phyloP scores from a whole-genome alignment of 2,113 vertebrate species.

The Axis porcinus region DNA sequence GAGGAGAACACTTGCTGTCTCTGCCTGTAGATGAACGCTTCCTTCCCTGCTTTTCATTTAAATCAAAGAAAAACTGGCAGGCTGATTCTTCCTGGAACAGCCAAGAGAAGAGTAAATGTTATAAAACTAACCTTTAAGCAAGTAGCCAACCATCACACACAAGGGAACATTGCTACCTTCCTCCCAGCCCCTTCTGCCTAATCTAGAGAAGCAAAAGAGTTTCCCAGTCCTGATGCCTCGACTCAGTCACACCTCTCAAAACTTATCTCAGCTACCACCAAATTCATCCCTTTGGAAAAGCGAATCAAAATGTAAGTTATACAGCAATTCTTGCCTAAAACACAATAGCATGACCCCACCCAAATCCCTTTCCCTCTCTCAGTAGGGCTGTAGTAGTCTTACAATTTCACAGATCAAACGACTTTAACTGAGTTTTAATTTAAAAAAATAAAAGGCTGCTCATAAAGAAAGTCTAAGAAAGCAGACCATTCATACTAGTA shows the following conservation, averaged over 20 bases:
- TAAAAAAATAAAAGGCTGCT: neutral
- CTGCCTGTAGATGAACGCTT: conserved; percentile 86
- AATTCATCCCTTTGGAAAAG: conserved; percentile 30
- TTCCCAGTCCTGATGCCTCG: neutral
- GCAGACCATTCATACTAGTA: neutral
- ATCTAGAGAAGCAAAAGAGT: neutral
- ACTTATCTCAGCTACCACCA: neutral
- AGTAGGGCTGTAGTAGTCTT: neutral
- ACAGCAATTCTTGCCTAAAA: conserved; percentile 29
- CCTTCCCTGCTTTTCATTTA: conserved; percentile 84
- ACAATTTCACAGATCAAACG: neutral
- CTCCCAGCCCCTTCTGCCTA: neutral
- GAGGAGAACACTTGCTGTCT: conserved; percentile 62
- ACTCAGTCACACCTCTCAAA: neutral
- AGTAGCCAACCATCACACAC: neutral
- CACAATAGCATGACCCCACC: neutral
- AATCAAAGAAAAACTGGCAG: conserved; percentile 95
- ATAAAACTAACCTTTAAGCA: neutral
- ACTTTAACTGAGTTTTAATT: neutral
- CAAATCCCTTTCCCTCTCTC: neutral
- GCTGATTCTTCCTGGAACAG: conserved; percentile 84
- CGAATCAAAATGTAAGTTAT: conserved; percentile 15
- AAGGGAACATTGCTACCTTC: neutral
- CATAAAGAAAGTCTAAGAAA: neutral
- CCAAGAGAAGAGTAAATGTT: neutral